Conservation (phyloP, 2,797 vertebrate species). For the Scarus forsteni region DNA sequence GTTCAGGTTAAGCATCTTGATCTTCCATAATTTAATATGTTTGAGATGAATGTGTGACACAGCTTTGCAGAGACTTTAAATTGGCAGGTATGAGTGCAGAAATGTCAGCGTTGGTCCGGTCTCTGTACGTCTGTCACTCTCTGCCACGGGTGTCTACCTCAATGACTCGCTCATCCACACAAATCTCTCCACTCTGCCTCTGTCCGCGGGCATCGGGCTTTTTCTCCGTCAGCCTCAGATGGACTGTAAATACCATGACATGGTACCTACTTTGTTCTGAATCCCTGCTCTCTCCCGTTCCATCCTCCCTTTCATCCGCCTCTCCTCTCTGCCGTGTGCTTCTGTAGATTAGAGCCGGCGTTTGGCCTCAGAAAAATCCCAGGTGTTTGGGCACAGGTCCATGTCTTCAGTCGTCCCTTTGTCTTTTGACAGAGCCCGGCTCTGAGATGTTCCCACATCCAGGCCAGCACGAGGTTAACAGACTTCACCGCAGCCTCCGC, state of each 20-base stretch:
- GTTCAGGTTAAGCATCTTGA: too few species aligned
- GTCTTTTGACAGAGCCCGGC: slow-evolving; percentile 48
- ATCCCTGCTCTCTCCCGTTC: slow-evolving; percentile 37
- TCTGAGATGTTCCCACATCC: slow-evolving; percentile 40
- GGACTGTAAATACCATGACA: slow-evolving; percentile 63
- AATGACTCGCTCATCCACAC: slow-evolving; percentile 38
- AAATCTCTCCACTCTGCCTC: slow-evolving; percentile 45
- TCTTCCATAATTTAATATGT: too few species aligned
- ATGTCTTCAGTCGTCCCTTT: slow-evolving; percentile 53
- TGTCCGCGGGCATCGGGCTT: slow-evolving; percentile 38
- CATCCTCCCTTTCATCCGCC: slow-evolving; percentile 49
- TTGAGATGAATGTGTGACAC: too few species aligned
- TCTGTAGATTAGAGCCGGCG: slow-evolving; percentile 63
- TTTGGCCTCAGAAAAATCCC: slow-evolving; percentile 44
- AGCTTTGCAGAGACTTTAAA: too few species aligned
- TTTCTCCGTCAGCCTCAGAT: slow-evolving; percentile 48
- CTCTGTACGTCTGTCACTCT: not conserved
- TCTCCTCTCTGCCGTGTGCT: slow-evolving; percentile 46
- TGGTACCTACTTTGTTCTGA: slow-evolving; percentile 55
- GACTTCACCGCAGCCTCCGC: slow-evolving; percentile 49
- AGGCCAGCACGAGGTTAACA: slow-evolving; percentile 59
- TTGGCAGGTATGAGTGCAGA: not conserved
- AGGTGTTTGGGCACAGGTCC: slow-evolving; percentile 50
- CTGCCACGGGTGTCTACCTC: slow-evolving; percentile 27
- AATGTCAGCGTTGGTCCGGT: slow-evolving; percentile 1